These are phyloP conservation scores for Marmota flaviventris DNA, from an alignment of 2,113 vertebrate species.

Conservation along the genomic window DNA sequence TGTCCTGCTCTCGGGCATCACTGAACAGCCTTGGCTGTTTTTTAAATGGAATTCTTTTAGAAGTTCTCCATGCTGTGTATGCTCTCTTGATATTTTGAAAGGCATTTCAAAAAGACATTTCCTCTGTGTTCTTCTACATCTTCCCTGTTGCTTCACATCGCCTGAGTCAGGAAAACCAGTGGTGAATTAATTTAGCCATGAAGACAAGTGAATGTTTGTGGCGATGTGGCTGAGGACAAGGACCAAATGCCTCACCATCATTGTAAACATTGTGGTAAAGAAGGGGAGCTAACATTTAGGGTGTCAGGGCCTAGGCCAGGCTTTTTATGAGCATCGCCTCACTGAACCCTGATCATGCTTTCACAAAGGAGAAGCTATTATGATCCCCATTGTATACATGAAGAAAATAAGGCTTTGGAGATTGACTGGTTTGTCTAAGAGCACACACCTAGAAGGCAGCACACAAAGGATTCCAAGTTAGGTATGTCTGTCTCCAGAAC, in stretches of 20 bases:
- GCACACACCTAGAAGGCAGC: neutral
- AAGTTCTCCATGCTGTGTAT: neutral
- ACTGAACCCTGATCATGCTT: neutral
- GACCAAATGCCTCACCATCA: no score
- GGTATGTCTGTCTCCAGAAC: neutral
- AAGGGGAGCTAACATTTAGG: neutral
- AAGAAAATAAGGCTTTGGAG: neutral
- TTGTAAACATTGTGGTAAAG: neutral
- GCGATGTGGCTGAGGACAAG: neutral
- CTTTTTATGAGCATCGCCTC: neutral
- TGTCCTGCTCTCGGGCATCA: neutral
- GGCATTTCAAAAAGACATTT: neutral
- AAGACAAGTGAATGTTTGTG: neutral
- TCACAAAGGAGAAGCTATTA: neutral
- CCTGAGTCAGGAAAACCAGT: neutral
- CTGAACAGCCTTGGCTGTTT: neutral
- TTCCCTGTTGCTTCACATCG: neutral
- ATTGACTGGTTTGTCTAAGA: neutral
- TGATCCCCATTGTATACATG: no score
- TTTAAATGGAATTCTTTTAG: neutral
- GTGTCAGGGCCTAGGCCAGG: neutral
- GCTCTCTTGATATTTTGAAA: constrained; percentile 37
- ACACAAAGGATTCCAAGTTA: neutral
- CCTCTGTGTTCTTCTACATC: neutral
- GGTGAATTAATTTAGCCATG: neutral